Conservation (phyloP, 2,113 vertebrate genomes). For the Myiozetetes cayanensis region DNA sequence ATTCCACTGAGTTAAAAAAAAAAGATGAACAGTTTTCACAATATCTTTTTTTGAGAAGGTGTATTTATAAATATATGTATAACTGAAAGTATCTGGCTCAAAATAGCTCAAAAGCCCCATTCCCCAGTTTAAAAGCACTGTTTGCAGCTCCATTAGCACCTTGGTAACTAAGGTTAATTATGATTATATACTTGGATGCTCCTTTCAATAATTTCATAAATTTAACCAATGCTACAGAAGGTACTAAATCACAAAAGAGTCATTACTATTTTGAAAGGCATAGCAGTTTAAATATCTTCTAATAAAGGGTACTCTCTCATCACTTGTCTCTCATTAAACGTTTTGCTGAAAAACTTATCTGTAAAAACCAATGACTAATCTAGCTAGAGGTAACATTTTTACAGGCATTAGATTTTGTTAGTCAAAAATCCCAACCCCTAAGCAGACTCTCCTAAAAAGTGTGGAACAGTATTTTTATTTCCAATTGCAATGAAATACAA, state of each 20-base stretch:
- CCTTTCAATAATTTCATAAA: constrained; percentile 9
- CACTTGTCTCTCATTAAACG: not conserved
- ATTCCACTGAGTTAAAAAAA: not conserved
- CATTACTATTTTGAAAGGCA: not conserved
- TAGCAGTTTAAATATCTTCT: not conserved
- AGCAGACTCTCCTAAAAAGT: constrained; percentile 5
- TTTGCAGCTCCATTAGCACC: not conserved
- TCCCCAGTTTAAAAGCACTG: not conserved
- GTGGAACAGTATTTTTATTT: not conserved
- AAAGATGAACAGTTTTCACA: not conserved
- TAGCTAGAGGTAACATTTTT: constrained; percentile 39
- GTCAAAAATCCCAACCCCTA: not conserved
- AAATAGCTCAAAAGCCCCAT: not conserved
- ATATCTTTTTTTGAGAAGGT: not conserved
- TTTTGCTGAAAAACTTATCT: not conserved
- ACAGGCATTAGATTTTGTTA: constrained; percentile 7
- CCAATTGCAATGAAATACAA: constrained; percentile 14
- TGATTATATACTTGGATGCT: not conserved
- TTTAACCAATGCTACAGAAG: not conserved
- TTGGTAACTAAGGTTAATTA: not conserved
- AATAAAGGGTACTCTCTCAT: not conserved
- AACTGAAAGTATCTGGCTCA: not conserved
- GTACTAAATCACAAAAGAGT: not conserved
- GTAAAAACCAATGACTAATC: not conserved
- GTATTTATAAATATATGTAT: not conserved